These are phyloP conservation scores for Riptortus pedestris DNA, from an alignment of 1,140 invertebrate genomes.

Conservation along the genomic window DNA sequence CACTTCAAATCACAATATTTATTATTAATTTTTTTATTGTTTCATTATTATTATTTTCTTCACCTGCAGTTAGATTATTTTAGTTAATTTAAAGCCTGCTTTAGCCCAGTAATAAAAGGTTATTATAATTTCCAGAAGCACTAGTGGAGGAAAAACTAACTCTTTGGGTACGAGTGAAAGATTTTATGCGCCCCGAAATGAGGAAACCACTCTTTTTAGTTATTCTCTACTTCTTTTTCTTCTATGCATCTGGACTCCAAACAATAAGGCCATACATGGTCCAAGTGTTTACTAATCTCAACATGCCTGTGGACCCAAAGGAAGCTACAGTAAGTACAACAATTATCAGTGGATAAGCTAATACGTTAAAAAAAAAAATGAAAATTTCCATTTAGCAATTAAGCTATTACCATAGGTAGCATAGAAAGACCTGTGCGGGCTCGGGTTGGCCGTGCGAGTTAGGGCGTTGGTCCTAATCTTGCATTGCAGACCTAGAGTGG, in stretches of 20 bases:
- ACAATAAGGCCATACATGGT: slow-evolving; percentile 51
- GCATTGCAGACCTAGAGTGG: too few relatives aligned
- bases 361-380: too few relatives aligned
- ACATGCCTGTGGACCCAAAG: slow-evolving; percentile 40
- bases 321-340: slow-evolving; percentile 37
- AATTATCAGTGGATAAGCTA: background rate
- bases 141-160: slow-evolving; percentile 16
- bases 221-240: slow-evolving; percentile 42
- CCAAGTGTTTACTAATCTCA: slow-evolving; percentile 41
- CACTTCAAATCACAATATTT: too few relatives aligned
- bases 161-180: slow-evolving; percentile 30
- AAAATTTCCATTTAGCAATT: too few relatives aligned
- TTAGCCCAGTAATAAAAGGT: background rate
- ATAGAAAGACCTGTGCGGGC: too few relatives aligned
- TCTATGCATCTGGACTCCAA: slow-evolving; percentile 40
- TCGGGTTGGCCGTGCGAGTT: too few relatives aligned
- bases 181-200: slow-evolving; percentile 41
- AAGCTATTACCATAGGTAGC: too few relatives aligned
- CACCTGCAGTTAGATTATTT: too few relatives aligned
- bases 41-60: too few relatives aligned
- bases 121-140: background rate
- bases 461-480: too few relatives aligned
- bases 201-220: slow-evolving; percentile 41
- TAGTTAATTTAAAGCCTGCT: too few relatives aligned
- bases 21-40: too few relatives aligned